A percentile compares a stretch with the other conserved stretches of the same genome.
These are phyloP conservation scores for Pardosa pseudoannulata DNA, from an alignment of 2,888 invertebrate species.

Conservation along the genomic window DNA sequence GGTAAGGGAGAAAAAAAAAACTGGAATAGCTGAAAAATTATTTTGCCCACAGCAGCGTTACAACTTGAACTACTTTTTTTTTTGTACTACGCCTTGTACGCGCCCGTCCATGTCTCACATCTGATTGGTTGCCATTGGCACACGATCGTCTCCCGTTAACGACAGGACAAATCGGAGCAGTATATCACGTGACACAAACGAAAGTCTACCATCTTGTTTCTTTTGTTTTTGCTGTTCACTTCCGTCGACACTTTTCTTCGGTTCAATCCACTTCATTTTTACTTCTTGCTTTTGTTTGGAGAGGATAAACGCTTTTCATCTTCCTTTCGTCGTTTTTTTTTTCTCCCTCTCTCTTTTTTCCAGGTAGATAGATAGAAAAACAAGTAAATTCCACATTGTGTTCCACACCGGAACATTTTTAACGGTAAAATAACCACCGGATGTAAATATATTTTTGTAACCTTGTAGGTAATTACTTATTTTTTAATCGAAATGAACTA, in stretches of 20 bases:
- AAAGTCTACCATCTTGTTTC: slow-evolving; percentile 41
- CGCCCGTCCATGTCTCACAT: slow-evolving; percentile 57
- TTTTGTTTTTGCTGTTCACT: slow-evolving; percentile 8
- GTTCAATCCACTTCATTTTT: slow-evolving; percentile 1
- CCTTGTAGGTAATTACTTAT: background rate
- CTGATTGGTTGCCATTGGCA: slow-evolving; percentile 57
- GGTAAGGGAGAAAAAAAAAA: slow-evolving; percentile 20
- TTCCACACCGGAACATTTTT: background rate
- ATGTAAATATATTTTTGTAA: slow-evolving; percentile 9
- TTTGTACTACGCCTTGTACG: slow-evolving; percentile 23
- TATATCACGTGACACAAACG: slow-evolving; percentile 50
- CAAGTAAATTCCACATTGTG: background rate
- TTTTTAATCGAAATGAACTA: background rate
- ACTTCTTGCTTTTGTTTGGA: background rate
- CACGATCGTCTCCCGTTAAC: slow-evolving; percentile 51
- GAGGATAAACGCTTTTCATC: background rate
- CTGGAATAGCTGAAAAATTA: slow-evolving; percentile 62
- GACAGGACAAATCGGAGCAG: slow-evolving; percentile 55
- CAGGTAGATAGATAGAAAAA: background rate
- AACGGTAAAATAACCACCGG: background rate
- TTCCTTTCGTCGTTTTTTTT: background rate
- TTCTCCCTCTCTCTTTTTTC: background rate
- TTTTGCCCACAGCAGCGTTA: slow-evolving; percentile 63
- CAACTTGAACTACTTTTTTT: slow-evolving; percentile 29
- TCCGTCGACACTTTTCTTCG: slow-evolving; percentile 21